Conservation (phyloP, 2,888 invertebrate species). For the Timema cristinae region DNA sequence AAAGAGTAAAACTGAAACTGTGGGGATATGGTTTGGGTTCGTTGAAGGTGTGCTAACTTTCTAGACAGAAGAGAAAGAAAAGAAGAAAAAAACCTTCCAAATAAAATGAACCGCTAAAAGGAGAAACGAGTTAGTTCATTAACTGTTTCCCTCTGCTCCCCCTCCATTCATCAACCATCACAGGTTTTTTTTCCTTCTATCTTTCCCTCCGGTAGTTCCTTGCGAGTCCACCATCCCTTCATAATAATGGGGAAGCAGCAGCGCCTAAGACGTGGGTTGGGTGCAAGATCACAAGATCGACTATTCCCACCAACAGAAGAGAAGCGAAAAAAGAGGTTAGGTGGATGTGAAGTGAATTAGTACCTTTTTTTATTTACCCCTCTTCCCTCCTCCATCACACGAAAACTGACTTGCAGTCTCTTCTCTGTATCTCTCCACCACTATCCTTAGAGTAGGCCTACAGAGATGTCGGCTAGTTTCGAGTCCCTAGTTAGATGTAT, state of each 20-base stretch:
- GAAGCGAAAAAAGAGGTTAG: background rate
- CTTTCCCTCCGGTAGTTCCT: background rate
- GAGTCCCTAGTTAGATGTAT: too few relatives aligned
- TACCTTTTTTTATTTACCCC: background rate
- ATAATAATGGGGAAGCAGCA: too few relatives aligned
- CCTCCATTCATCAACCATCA: background rate
- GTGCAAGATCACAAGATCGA: too few relatives aligned
- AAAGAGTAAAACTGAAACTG: constrained; percentile 1
- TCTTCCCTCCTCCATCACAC: background rate
- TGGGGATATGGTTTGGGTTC: too few relatives aligned
- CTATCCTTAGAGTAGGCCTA: too few relatives aligned
- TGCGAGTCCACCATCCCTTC: too few relatives aligned
- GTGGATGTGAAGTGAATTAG: constrained; percentile 7
- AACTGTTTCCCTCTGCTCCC: constrained; percentile 1
- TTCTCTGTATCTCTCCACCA: too few relatives aligned
- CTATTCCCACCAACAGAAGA: background rate
- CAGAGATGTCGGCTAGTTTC: too few relatives aligned
- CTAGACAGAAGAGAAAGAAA: background rate
- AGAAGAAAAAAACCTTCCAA: background rate
- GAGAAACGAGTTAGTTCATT: constrained; percentile 9
- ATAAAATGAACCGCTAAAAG: too few relatives aligned
- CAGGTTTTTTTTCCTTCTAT: background rate
- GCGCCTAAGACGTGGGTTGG: too few relatives aligned
- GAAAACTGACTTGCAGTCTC: too few relatives aligned
- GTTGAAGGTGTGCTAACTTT: background rate